Evolutionary conservation across 2,797 vertebrate genomes (phyloP), one percentile per base, ranked within the genome.

Genomic region (Malurus splendens): DNA sequence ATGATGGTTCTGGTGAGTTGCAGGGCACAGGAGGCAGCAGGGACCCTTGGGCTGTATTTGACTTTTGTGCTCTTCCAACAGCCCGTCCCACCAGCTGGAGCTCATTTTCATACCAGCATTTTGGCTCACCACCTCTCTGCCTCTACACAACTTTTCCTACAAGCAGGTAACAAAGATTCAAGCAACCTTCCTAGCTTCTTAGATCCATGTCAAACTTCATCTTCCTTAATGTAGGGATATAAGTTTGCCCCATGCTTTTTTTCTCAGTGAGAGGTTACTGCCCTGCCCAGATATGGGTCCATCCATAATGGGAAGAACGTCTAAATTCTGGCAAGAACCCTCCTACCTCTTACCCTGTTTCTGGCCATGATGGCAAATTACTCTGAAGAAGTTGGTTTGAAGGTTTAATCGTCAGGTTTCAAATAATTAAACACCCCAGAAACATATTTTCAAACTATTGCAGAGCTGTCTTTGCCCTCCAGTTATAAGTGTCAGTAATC

Each of bases 381-480:
- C 52, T 87, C 56, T 75, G n/a, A 12, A 91, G 27, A 86, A 81
- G 50, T 8, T 54, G 9, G 32, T 87, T 86, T 74, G 33, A 52
- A 57, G 20, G 24, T 64, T 93, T 82, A 81, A 86, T 83, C 32
- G 45, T 56, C 30, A 23, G 6, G n/a, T 81, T 83, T 90, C 67
- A 77, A 74, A 77, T 89, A 90, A 86, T 74, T 93, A 57, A 87
- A 79, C 39, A 80, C 5, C 4, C 38, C 25, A 86, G 71, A 82
- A 93, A 70, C 64, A n/a, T 57, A 30, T 83, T 90, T 90, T 82
- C 64, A 79, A 28, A 80, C 79, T 75, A 56, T 24, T 86, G 36
- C 15, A 61, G 54, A n/a, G 20, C 39, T 78, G 42, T 62, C 30
- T 86, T 55, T 85, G 32, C 68, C 72, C 52, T 91, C 41, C 66